These are phyloP conservation scores for Macroramphosus scolopax DNA, from an alignment of 2,797 vertebrate species.

Conservation along the genomic window DNA sequence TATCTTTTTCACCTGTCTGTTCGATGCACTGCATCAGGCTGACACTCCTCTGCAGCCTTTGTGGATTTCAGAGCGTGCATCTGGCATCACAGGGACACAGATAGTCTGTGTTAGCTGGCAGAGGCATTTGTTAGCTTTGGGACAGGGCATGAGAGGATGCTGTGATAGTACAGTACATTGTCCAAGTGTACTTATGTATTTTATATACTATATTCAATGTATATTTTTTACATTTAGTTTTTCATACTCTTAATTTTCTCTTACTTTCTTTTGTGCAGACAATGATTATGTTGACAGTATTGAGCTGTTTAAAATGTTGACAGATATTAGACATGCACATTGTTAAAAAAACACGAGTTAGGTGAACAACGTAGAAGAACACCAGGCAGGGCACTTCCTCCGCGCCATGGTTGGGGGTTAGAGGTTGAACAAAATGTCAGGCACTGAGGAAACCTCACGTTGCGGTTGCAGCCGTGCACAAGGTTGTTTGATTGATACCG, in stretches of 20 bases:
- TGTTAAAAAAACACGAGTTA: too few species aligned
- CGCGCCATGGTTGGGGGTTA: too few species aligned
- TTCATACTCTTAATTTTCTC: neutral
- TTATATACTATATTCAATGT: too few species aligned
- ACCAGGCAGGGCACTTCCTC: too few species aligned
- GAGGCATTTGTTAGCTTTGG: conserved; percentile 59
- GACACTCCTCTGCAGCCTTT: conserved; percentile 66
- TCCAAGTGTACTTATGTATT: too few species aligned
- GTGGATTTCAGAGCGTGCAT: conserved; percentile 63
- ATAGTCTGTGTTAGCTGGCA: conserved; percentile 34
- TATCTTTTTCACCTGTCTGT: conserved; percentile 75
- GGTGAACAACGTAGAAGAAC: too few species aligned
- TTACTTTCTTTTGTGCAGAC: too few species aligned
- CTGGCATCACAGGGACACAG: conserved; percentile 52
- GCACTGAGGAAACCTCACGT: conserved; percentile 66
- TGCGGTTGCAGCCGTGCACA: conserved; percentile 42
- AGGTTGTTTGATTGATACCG: conserved; percentile 77
- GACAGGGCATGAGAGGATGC: conserved; percentile 3
- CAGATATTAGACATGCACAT: too few species aligned
- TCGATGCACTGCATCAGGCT: conserved; percentile 67
- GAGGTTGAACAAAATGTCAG: conserved; percentile 53
- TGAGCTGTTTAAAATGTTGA: too few species aligned
- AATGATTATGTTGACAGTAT: too few species aligned
- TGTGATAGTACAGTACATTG: too few species aligned
- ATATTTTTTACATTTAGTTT: too few species aligned